Evolutionary conservation across 2,113 vertebrate species (phyloP), one percentile per base, ranked within the genome.

Genomic region (Ctenomys sociabilis): DNA sequence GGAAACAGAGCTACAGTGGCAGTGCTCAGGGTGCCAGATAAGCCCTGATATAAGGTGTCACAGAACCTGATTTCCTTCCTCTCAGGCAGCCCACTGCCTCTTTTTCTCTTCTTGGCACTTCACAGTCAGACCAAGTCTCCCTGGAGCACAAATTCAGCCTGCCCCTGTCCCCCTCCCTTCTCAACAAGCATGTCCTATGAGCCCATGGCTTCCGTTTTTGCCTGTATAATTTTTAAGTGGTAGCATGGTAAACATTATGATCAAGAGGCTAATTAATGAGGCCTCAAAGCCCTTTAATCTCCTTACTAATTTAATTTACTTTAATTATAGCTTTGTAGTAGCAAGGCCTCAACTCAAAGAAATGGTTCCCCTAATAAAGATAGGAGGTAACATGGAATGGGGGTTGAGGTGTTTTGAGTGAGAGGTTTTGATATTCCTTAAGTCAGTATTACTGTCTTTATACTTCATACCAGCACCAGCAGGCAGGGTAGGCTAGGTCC

Each of bases 11-110:
- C 17, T 63, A 28, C 43, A 35, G 61, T 5, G 22, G 37, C 40
- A 52, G 2, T 30, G 6, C 16, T 43, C 30, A 63, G 11, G 0
- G 0, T 7, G 0, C 64, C 54, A 32, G 6, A 49, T 3, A 66
- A 54, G 24, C 28, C n/a, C 9, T 0, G 43, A 28, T 9, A 37
- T 26, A 54, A 89, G 54, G 19, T 14, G 1, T 28, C 63, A 24
- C 90, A 73, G 26, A 92, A 73, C 61, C 40, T 9, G 1, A 45
- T 16, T 57, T 52, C 52, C 35, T 40, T 32, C n/a, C 40, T 49
- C n/a, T 0, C 22, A 0, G 21, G 3, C 17, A 54, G 28, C 13
- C 45, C 22, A 0, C 0, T 30, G 37, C 43, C 64, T 24, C 73
- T 68, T 5, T 26, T 40, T 68, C 14, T 16, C 19, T 11, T 30